A percentile compares a stretch with the other conserved stretches of the same genome.
These are phyloP conservation scores for Calliopum simillimum DNA, from an alignment of 2,888 invertebrate species.

Conservation along the genomic window DNA sequence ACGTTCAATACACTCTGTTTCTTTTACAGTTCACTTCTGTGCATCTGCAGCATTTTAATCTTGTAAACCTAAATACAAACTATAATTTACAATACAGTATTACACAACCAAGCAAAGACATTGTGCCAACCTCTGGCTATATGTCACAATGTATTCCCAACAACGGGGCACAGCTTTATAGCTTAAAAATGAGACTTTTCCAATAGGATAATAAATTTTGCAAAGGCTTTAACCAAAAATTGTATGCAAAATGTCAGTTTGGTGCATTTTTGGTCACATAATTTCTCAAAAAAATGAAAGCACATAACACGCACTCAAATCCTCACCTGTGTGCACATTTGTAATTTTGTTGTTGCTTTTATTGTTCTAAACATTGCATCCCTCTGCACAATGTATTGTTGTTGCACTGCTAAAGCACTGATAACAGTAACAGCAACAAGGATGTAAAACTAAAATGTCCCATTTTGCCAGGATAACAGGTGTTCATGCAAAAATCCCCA, in stretches of 20 bases:
- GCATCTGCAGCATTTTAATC: no score
- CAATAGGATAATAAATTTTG: slow-evolving; percentile 15
- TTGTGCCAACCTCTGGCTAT: no score
- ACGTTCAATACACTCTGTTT: no score
- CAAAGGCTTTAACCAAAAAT: slow-evolving; percentile 3
- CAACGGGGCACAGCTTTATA: slow-evolving; percentile 2
- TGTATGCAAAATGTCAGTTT: slow-evolving; percentile 21
- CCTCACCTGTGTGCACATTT: slow-evolving; percentile 17
- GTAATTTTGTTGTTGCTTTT: slow-evolving; percentile 4
- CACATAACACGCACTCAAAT: background rate
- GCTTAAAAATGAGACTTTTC: background rate
- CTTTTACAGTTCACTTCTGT: no score
- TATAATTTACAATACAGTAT: no score
- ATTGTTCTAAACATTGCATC: background rate
- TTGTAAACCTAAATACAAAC: no score
- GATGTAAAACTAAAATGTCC: background rate
- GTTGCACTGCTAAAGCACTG: background rate
- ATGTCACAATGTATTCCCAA: background rate
- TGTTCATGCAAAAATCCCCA: slow-evolving; percentile 23
- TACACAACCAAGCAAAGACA: no score
- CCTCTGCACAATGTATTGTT: background rate
- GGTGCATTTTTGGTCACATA: slow-evolving; percentile 16
- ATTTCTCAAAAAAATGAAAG: slow-evolving; percentile 21
- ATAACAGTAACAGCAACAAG: background rate
- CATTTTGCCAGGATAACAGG: slow-evolving; percentile 16